Conservation (phyloP, 2,888 invertebrate genomes). For the Patella pellucida region DNA sequence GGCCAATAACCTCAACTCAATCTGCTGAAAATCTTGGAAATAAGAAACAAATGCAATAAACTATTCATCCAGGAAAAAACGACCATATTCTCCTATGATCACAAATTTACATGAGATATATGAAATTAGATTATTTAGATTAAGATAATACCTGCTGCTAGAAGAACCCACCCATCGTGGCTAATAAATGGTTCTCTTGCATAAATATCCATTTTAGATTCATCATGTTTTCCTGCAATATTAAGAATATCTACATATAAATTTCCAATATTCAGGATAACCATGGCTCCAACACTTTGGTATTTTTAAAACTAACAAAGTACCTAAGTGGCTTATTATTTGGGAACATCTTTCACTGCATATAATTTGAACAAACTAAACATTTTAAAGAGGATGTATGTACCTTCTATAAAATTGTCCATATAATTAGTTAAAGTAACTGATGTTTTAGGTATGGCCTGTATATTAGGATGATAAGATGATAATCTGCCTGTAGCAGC, state of each 20-base stretch:
- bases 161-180: slow-evolving; percentile 49
- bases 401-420: slow-evolving; percentile 51
- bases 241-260: not conserved
- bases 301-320: too few species aligned
- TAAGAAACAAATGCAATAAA: not conserved
- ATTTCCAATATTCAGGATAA: too few species aligned
- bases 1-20: slow-evolving; percentile 63
- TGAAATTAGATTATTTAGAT: not conserved
- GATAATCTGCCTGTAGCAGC: slow-evolving; percentile 66
- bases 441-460: slow-evolving; percentile 64
- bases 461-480: slow-evolving; percentile 65
- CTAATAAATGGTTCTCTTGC: slow-evolving; percentile 61
- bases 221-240: slow-evolving; percentile 33
- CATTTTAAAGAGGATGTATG: too few species aligned
- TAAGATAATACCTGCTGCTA: slow-evolving; percentile 58
- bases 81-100: not conserved
- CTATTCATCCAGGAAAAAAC: not conserved
- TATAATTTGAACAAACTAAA: too few species aligned
- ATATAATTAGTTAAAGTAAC: slow-evolving; percentile 48
- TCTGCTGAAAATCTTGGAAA: slow-evolving; percentile 66
- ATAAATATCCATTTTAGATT: slow-evolving; percentile 43
- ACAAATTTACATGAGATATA: not conserved
- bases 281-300: too few species aligned
- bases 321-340: too few species aligned
- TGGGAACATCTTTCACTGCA: too few species aligned